Evolutionary conservation across 2,888 invertebrate genomes (phyloP).

Genomic region (Ellobium chinense): DNA sequence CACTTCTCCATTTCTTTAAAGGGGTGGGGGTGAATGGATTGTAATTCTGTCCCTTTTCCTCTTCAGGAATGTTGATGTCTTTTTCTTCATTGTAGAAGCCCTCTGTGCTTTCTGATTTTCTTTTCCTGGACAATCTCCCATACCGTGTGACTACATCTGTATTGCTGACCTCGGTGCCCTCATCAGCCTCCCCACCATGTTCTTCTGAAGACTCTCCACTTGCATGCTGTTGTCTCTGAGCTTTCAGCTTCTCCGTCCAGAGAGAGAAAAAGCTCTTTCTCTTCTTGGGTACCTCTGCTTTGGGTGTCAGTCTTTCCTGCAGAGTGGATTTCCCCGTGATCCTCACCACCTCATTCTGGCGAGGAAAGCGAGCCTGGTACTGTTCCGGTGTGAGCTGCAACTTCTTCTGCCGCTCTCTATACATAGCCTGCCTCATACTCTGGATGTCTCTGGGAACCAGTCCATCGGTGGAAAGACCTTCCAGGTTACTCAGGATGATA

Average conservation of each 20-base stretch:
- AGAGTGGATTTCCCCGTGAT: background rate
- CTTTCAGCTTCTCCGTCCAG: background rate
- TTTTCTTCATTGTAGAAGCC: too few species aligned
- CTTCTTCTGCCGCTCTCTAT: background rate
- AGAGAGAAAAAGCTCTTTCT: background rate
- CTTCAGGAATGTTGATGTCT: too few species aligned
- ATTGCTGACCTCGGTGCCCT: background rate
- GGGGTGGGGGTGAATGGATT: too few species aligned
- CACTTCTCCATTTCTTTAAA: too few species aligned
- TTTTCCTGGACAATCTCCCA: too few species aligned
- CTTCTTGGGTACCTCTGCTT: background rate
- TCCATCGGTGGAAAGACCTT: background rate
- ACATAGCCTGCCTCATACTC: background rate
- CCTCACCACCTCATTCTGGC: background rate
- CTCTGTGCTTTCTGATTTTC: too few species aligned
- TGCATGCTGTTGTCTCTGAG: too few species aligned
- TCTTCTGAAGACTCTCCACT: too few species aligned
- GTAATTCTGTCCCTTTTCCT: too few species aligned
- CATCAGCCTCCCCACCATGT: background rate
- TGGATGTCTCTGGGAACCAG: background rate
- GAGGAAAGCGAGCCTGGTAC: background rate
- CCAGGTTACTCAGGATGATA: background rate
- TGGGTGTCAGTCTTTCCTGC: background rate
- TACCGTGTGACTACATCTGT: too few species aligned
- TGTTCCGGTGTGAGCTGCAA: background rate